Evolutionary conservation across 2,888 invertebrate genomes (phyloP).

Genomic region (Xanthorhoe designata): DNA sequence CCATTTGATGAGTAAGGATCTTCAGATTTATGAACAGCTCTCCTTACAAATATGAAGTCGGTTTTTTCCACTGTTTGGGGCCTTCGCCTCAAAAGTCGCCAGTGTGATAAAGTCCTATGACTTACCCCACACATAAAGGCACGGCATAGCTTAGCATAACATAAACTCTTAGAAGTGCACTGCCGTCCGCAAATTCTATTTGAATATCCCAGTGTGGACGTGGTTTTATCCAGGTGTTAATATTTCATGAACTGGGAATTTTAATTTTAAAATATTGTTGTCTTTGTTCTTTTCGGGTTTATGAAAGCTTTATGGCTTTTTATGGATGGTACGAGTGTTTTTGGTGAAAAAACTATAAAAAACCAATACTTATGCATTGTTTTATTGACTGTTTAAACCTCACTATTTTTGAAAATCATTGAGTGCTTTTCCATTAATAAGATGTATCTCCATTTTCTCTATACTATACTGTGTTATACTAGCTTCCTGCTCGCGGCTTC

Average conservation of each 20-base stretch:
- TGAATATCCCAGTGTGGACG: conserved; percentile 64
- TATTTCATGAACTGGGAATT: conserved; percentile 75
- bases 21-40: too few relatives aligned
- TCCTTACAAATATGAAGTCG: too few relatives aligned
- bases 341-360: not conserved
- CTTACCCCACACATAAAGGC: conserved; percentile 47
- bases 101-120: conserved; percentile 14
- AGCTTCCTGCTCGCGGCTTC: too few relatives aligned
- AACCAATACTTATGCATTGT: not conserved
- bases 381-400: not conserved
- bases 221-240: conserved; percentile 66
- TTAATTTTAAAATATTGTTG: conserved; percentile 61
- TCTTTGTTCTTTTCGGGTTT: conserved; percentile 26
- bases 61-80: too few relatives aligned
- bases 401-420: not conserved
- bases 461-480: too few relatives aligned
- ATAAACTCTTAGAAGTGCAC: conserved; percentile 59
- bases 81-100: too few relatives aligned
- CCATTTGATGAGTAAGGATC: too few relatives aligned
- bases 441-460: not conserved
- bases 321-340: not conserved
- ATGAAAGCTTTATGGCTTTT: conserved; percentile 8
- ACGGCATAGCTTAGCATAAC: conserved; percentile 67
- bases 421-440: not conserved
- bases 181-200: conserved; percentile 65